phyloP scores from a whole-genome alignment of 1,140 invertebrate species.

The Trachymyrmex cornetzi region DNA sequence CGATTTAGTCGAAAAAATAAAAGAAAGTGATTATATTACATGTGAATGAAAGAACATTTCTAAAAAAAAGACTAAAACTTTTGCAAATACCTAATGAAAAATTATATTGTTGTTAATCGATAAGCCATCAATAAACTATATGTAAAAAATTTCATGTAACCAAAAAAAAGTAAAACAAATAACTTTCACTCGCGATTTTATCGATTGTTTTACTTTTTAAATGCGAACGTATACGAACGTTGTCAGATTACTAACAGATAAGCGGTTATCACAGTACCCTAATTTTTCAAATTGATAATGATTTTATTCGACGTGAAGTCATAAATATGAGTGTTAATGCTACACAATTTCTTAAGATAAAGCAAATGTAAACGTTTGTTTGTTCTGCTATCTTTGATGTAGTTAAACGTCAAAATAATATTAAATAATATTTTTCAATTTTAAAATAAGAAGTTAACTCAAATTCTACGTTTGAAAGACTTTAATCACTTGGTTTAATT shows the following conservation, averaged over 20 bases:
- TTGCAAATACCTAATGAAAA: not conserved
- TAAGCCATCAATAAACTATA: not conserved
- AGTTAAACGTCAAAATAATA: not conserved
- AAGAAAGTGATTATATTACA: no score
- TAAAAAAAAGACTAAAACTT: no score
- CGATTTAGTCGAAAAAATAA: no score
- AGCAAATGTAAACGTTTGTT: not conserved
- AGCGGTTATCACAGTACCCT: not conserved
- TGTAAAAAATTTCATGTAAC: not conserved
- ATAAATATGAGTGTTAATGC: not conserved
- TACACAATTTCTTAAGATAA: not conserved
- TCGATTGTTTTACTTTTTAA: not conserved
- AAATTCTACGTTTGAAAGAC: not conserved
- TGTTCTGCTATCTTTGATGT: not conserved
- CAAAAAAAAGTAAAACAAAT: not conserved
- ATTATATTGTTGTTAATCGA: not conserved
- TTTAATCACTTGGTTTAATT: not conserved
- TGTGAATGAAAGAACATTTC: not conserved
- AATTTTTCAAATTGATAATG: conserved; percentile 10
- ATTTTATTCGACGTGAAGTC: not conserved
- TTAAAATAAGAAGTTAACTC: not conserved
- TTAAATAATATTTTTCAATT: not conserved
- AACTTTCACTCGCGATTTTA: not conserved
- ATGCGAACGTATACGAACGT: not conserved
- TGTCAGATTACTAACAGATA: conserved; percentile 24